phyloP scores from a whole-genome alignment of 2,888 invertebrate species.

The Cantharis nigra region DNA sequence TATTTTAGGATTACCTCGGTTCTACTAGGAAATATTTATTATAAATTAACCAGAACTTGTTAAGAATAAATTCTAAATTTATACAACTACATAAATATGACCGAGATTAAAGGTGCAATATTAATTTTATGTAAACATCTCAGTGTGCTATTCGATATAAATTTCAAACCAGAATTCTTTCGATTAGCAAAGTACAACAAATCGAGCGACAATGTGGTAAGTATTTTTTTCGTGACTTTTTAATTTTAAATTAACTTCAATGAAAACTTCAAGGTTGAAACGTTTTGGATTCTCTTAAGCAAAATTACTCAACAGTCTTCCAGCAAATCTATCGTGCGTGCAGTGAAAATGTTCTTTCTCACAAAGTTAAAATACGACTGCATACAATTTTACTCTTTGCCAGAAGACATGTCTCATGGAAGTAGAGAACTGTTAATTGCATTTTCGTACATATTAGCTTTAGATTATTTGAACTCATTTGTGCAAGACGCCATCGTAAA shows the following conservation, averaged over 20 bases:
- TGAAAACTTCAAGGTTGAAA: conserved; percentile 24
- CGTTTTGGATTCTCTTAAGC: conserved; percentile 45
- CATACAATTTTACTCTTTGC: conserved; percentile 49
- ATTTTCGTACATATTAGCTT: conserved; percentile 49
- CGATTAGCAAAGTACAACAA: conserved; percentile 49
- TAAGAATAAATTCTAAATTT: not conserved
- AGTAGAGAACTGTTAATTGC: conserved; percentile 50
- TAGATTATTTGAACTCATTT: conserved; percentile 40
- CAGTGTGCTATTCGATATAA: conserved; percentile 40
- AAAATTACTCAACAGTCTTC: conserved; percentile 15
- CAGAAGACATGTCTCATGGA: conserved; percentile 35
- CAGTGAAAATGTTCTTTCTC: conserved; percentile 47
- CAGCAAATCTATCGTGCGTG: conserved; percentile 39
- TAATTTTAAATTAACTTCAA: not conserved
- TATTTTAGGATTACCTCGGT: not conserved
- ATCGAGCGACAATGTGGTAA: conserved; percentile 45
- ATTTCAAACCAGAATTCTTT: conserved; percentile 51
- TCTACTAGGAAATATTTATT: not conserved
- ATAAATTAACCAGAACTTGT: not conserved
- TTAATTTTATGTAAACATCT: conserved; percentile 50
- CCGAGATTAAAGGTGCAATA: conserved; percentile 49
- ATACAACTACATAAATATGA: conserved; percentile 35
- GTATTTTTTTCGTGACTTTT: conserved; percentile 26
- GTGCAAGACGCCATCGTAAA: conserved; percentile 38
- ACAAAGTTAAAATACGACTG: conserved; percentile 47